Conservation (phyloP, 2,113 vertebrate genomes). For the Neotoma lepida region DNA sequence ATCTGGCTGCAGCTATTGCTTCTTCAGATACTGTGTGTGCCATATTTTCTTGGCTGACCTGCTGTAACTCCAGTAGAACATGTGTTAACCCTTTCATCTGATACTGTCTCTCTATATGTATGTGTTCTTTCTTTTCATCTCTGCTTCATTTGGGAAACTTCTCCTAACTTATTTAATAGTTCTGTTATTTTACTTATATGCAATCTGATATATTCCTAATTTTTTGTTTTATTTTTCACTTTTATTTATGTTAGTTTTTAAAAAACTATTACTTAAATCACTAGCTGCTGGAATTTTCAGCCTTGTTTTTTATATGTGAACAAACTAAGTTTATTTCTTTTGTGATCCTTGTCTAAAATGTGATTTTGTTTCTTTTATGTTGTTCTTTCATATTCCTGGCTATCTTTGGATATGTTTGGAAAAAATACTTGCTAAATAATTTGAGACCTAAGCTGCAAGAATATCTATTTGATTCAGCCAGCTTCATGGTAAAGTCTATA, state of each 20-base stretch:
- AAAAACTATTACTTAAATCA: background rate
- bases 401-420: conserved; percentile 29
- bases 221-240: background rate
- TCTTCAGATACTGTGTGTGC: background rate
- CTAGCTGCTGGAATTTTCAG: conserved; percentile 18
- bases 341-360: background rate
- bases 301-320: background rate
- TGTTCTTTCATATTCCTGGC: background rate
- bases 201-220: background rate
- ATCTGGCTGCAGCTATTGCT: background rate
- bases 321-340: background rate
- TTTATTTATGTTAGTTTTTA: conserved; percentile 12
- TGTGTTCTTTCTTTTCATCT: background rate
- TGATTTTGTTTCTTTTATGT: conserved; percentile 25
- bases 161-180: background rate
- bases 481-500: background rate
- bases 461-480: conserved; percentile 10
- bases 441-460: background rate
- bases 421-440: conserved; percentile 26
- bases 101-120: background rate
- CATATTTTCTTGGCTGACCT: background rate
- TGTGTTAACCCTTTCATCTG: background rate
- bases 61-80: background rate
- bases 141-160: conserved; percentile 24
- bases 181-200: background rate